These are phyloP conservation scores for Lipophrys pholis DNA, from an alignment of 2,113 vertebrate species.

Conservation along the genomic window DNA sequence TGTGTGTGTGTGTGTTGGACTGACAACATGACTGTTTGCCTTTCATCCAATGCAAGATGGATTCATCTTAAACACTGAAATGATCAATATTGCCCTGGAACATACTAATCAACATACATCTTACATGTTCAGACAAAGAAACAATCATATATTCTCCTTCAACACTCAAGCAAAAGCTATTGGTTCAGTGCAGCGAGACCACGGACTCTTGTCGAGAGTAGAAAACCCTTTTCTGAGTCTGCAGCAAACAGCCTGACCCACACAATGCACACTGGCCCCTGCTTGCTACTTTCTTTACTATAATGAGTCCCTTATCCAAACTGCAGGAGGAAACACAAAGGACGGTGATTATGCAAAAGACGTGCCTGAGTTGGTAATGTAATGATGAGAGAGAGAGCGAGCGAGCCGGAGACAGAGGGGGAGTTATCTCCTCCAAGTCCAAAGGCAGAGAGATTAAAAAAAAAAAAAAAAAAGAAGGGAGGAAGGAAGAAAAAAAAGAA, in stretches of 20 bases:
- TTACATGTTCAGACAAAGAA: no score
- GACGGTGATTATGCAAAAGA: slow-evolving; percentile 72
- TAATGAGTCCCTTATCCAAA: slow-evolving; percentile 76
- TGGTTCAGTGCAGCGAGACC: neutral
- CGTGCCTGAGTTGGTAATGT: slow-evolving; percentile 74
- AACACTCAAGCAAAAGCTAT: neutral
- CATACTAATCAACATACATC: no score
- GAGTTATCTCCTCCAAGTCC: slow-evolving; percentile 48
- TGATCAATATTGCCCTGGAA: no score
- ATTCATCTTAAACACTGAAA: no score
- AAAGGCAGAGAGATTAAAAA: slow-evolving; percentile 61
- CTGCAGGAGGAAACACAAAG: slow-evolving; percentile 62
- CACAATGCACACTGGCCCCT: slow-evolving; percentile 37
- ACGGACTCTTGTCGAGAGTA: neutral
- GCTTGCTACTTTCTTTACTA: slow-evolving; percentile 35
- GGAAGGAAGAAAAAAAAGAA: slow-evolving; percentile 18
- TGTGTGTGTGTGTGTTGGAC: no score
- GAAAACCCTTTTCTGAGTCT: slow-evolving; percentile 16
- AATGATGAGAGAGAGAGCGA: slow-evolving; percentile 39
- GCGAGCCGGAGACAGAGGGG: slow-evolving; percentile 3
- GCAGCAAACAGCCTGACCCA: slow-evolving; percentile 38
- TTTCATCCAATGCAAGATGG: no score
- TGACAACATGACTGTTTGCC: no score
- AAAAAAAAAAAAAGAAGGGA: neutral
- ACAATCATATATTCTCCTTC: neutral